Evolutionary conservation across 2,797 vertebrate genomes (phyloP), one percentile per base, ranked within the genome.

Genomic region (Pogonophryne albipinna): DNA sequence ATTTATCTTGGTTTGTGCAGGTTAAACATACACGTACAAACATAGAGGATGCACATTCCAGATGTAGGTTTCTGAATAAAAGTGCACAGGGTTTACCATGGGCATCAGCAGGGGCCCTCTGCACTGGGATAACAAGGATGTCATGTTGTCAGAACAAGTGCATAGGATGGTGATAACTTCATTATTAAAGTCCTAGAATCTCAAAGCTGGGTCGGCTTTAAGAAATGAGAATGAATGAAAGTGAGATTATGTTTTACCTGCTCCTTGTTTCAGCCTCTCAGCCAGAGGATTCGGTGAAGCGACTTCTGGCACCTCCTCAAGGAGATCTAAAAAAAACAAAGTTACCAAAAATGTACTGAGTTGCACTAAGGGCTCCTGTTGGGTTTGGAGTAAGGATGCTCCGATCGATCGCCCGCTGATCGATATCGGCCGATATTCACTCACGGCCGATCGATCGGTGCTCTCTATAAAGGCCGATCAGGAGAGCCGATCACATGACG

Each of bases 201-300:
- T 57, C 20, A 63, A 31, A 70, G 19, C 31, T 65, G 34, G 3
- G 42, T 16, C 38, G 23, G 42, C 38, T n/a, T 10, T 53, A 14
- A 58, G 19, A 17, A 55, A 12, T 52, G 50, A 49, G 4, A 47
- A 11, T 3, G 17, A 45, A 56, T 47, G 31, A 49, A 17, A 38
- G 45, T 34, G 31, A 10, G 44, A 4, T 16, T n/a, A 45, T 71
- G 60, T 70, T 91, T 95, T 94, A 98, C 98, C 98, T 88, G 98
- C 98, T 79, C 98, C 98, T 94, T 99, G 98, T 91, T 98, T 99
- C 87, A 99, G 95, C 55, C 97, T 93, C 49, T 98, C 97, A 0
- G 92, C 86, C 49, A 96, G 92, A 0, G 96, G 96, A 76, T 95
- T 98, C 47, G 95, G 87, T 10, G 96, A 78, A 0, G 92, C 57